Percentiles rank a stretch among this genome's conserved stretches.
phyloP scores from a whole-genome alignment of 2,113 vertebrate species.

The Diadophis punctatus region DNA sequence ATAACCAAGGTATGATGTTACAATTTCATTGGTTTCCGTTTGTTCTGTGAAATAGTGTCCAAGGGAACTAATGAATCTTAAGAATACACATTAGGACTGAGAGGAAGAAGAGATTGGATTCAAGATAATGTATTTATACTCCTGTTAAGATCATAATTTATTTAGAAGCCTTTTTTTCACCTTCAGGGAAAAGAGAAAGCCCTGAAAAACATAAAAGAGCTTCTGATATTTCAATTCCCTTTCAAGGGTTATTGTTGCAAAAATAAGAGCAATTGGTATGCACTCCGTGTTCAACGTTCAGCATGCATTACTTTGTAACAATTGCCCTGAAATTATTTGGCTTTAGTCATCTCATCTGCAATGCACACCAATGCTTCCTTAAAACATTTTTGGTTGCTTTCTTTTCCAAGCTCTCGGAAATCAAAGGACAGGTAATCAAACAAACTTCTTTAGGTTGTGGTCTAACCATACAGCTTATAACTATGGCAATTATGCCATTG shows the following conservation, averaged over 20 bases:
- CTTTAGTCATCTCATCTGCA: neutral
- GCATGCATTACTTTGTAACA: neutral
- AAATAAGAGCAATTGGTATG: neutral
- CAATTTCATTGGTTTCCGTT: conserved; percentile 13
- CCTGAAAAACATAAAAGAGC: neutral
- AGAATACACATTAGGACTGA: conserved; percentile 12
- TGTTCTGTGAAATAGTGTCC: conserved; percentile 8
- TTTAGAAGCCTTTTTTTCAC: neutral
- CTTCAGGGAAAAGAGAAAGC: neutral
- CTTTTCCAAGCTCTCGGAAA: neutral
- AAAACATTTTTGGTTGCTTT: neutral
- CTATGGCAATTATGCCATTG: neutral
- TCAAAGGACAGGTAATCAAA: neutral
- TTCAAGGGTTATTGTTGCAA: neutral
- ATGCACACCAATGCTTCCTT: neutral
- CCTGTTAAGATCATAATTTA: conserved; percentile 18
- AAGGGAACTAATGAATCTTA: conserved; percentile 21
- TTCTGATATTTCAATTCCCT: neutral
- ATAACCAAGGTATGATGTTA: conserved; percentile 1
- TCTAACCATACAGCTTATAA: neutral
- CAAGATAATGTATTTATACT: conserved; percentile 20
- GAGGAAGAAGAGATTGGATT: conserved; percentile 17
- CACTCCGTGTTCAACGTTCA: neutral
- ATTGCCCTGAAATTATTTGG: neutral
- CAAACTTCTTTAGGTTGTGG: neutral